phyloP scores from a whole-genome alignment of 2,113 vertebrate species.

The Murina feae region DNA sequence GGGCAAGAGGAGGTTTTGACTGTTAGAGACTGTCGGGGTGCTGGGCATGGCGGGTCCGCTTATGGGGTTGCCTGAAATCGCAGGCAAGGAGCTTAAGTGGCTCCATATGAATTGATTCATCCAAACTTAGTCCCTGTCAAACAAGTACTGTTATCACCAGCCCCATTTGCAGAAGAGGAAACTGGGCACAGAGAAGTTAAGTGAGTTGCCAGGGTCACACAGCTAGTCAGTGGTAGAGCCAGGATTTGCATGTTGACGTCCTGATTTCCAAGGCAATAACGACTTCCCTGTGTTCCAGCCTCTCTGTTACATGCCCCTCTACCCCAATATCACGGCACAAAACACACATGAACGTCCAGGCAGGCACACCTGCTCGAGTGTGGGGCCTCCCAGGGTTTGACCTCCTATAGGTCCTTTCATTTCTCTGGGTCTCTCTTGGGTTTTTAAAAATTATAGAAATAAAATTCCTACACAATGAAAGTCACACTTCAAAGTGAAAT shows the following conservation, averaged over 20 bases:
- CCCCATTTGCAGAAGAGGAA: neutral
- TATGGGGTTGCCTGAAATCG: neutral
- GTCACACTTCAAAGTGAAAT: neutral
- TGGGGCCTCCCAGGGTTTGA: accelerated
- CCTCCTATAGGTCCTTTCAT: too few relatives aligned
- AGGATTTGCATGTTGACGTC: neutral
- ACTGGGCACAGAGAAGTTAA: neutral
- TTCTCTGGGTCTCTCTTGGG: neutral
- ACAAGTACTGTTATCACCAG: neutral
- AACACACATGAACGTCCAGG: neutral
- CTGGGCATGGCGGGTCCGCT: neutral
- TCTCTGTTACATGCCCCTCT: neutral
- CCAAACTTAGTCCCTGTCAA: neutral
- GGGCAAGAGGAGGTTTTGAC: too few relatives aligned
- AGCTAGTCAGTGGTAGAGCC: neutral
- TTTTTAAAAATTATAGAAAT: neutral
- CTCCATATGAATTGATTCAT: too few relatives aligned
- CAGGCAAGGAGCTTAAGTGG: neutral
- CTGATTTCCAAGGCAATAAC: neutral
- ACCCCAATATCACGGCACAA: neutral
- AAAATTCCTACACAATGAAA: neutral
- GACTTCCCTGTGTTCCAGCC: neutral
- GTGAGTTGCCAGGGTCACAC: neutral
- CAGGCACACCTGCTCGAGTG: accelerated
- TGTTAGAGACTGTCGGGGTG: neutral